These are phyloP conservation scores for Thunnus maccoyii DNA, from an alignment of 2,113 vertebrate genomes.

Conservation along the genomic window DNA sequence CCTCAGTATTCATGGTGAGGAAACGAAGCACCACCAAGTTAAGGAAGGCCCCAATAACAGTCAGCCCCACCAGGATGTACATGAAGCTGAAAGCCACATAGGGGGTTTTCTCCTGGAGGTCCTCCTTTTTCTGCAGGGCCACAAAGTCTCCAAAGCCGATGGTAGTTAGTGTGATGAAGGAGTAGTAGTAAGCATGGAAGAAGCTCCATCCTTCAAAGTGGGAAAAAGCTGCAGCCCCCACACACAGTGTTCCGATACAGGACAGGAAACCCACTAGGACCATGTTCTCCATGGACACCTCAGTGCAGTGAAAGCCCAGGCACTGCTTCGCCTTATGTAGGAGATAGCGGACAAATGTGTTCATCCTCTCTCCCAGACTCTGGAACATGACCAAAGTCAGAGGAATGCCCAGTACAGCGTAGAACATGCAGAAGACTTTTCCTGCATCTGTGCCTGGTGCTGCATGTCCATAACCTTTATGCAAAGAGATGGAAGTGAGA, in stretches of 20 bases:
- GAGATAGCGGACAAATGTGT: conserved; percentile 91
- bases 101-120: conserved; percentile 94
- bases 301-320: conserved; percentile 88
- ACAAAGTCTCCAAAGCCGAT: conserved; percentile 99
- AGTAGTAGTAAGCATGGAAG: conserved; percentile 98
- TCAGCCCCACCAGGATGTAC: conserved; percentile 96
- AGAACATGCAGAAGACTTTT: conserved; percentile 99
- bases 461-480: conserved; percentile 93
- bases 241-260: conserved; percentile 93
- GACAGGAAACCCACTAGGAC: conserved; percentile 94
- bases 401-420: conserved; percentile 95
- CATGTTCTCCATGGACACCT: conserved; percentile 97
- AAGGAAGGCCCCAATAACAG: conserved; percentile 96
- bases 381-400: conserved; percentile 98
- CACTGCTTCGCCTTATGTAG: conserved; percentile 92
- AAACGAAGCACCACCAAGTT: conserved; percentile 97
- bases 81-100: conserved; percentile 98
- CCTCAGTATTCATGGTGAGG: conserved; percentile 93
- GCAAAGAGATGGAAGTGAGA: conserved; percentile 48
- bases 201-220: conserved; percentile 98
- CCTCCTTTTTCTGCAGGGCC: conserved; percentile 95
- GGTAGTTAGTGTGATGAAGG: conserved; percentile 98
- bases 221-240: conserved; percentile 93
- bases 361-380: conserved; percentile 97
- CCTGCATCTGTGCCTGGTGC: conserved; percentile 95